Evolutionary conservation across 2,113 vertebrate species (phyloP), one percentile per base, ranked within the genome.

Genomic region (Dicentrarchus labrax): DNA sequence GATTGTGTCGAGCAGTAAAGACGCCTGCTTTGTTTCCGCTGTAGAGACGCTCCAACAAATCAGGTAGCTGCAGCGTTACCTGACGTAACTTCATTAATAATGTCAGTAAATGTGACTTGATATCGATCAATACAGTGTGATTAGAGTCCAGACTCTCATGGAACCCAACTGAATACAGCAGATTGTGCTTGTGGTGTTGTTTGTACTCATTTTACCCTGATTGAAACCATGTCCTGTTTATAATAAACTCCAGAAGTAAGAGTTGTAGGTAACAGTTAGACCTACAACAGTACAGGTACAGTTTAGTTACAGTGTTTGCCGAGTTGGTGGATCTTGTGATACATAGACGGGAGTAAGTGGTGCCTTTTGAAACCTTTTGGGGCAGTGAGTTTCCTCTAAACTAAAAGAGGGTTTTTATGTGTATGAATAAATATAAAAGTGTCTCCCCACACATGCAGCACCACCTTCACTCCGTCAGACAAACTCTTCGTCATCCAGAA

Each of bases 11-110:
- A 96, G 87, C 83, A 98, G 97, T 80, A 98, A 96, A 95, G 97
- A 99, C 1, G 94, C 95, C 84, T 99, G 98, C 87, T 99, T 98
- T 92, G 94, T 96, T 51, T 97, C 97, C 51, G 98, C 98, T 50
- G 95, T 99, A 21, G 98, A 99, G 90, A 97, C 97, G 47, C 95
- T 99, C 50, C 98, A 99, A 83, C 98, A 99, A 91, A 99, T 99
- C 94, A 99, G 98, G 98, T 99, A 96, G 70, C 43, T 79, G 61
- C 41, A 10, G 2, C 60, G 47, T 65, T 30, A 8, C 8, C 24
- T 43, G 19, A 60, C 61, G n/a, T 21, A 6, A 48, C 11, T 13
- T n/a, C 6, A 36, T 13, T 22, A 51, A 10, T 19, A 6, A 69
- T 38, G 9, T 57, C 39, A 60, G 19, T 65, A 4, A 56, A 66